These are phyloP conservation scores for Corvus cornix DNA, from an alignment of 2,113 vertebrate genomes.

Conservation along the genomic window DNA sequence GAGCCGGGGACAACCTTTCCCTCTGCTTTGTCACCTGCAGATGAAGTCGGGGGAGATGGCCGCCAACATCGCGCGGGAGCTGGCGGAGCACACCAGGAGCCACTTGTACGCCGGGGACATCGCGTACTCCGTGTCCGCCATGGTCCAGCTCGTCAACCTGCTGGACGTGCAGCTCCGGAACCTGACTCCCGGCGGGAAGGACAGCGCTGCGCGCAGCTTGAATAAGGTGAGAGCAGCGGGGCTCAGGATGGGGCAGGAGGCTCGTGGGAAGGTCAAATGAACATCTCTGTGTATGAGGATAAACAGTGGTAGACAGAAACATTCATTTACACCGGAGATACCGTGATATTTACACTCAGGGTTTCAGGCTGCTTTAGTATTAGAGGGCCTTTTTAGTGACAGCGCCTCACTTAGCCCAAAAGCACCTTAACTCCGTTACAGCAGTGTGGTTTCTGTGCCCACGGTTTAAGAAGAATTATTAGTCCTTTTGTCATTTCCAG, in stretches of 20 bases:
- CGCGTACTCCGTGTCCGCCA: conserved; percentile 88
- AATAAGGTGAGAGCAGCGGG: conserved; percentile 84
- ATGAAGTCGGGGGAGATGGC: conserved; percentile 91
- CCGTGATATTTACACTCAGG: background rate
- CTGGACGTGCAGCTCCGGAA: conserved; percentile 93
- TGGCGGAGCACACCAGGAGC: conserved; percentile 91
- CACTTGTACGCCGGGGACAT: conserved; percentile 92
- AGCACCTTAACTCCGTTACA: background rate
- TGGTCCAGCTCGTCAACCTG: conserved; percentile 94
- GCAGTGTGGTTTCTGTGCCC: background rate
- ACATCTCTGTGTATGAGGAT: background rate
- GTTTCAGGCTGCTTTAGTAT: background rate
- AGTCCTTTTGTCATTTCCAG: background rate
- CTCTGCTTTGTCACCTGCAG: conserved; percentile 60
- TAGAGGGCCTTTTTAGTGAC: background rate
- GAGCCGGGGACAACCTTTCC: background rate
- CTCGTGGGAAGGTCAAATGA: background rate
- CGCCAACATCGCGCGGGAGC: conserved; percentile 92
- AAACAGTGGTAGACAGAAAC: background rate
- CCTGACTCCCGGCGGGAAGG: conserved; percentile 94
- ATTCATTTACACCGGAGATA: background rate
- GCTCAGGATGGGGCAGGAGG: background rate
- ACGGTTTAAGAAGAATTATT: background rate
- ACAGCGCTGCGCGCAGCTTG: conserved; percentile 94
- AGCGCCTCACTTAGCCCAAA: background rate